These are phyloP conservation scores for Anarrhichthys ocellatus DNA, from an alignment of 2,113 vertebrate species.

Conservation along the genomic window DNA sequence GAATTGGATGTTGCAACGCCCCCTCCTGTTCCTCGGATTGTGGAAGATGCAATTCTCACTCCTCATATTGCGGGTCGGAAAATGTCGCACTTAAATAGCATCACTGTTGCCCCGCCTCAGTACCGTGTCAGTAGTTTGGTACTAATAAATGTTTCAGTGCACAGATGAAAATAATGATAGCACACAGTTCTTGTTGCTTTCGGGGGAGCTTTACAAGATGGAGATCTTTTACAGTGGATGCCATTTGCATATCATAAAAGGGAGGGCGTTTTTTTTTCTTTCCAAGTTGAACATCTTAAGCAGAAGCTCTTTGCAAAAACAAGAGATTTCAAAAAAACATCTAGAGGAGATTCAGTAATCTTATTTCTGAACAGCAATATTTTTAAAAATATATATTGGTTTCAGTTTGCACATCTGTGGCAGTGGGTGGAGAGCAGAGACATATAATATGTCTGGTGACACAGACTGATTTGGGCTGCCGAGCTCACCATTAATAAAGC, in stretches of 20 bases:
- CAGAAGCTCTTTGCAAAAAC: not conserved
- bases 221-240: constrained; percentile 5
- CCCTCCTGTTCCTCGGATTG: not conserved
- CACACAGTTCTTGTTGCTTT: not conserved
- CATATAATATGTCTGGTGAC: constrained; percentile 45
- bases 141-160: constrained; percentile 34
- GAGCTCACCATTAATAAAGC: constrained; percentile 70
- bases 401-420: not conserved
- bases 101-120: constrained; percentile 6
- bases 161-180: constrained; percentile 20
- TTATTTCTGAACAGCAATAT: not conserved
- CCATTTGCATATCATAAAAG: constrained; percentile 32
- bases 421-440: constrained; percentile 20
- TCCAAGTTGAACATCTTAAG: not conserved
- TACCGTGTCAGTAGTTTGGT: not conserved
- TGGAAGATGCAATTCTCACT: not conserved
- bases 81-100: not conserved
- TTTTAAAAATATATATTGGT: not conserved
- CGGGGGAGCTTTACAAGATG: constrained; percentile 20
- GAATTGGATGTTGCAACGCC: constrained; percentile 36
- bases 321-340: not conserved
- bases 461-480: constrained; percentile 39
- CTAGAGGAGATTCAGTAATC: not conserved
- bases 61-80: constrained; percentile 1
- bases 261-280: not conserved